These are phyloP conservation scores for Lithosia quadra DNA, from an alignment of 2,888 invertebrate species.

Conservation along the genomic window DNA sequence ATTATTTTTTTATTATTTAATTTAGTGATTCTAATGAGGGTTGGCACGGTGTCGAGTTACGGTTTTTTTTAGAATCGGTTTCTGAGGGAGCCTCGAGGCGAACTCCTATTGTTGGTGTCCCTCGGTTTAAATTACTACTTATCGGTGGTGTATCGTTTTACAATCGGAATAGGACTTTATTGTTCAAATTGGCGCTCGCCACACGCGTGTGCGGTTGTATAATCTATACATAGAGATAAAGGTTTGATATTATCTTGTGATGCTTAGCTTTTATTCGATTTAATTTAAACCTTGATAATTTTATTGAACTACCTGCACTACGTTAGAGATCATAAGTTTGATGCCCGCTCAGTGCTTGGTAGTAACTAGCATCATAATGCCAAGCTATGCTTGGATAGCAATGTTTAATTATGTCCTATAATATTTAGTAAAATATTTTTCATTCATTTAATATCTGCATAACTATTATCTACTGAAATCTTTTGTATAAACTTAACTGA, in stretches of 20 bases:
- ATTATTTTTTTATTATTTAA: slow-evolving; percentile 68
- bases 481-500: background rate
- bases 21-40: slow-evolving; percentile 75
- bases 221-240: slow-evolving; percentile 11
- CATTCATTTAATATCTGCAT: no score
- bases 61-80: slow-evolving; percentile 65
- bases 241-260: slow-evolving; percentile 4
- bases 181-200: slow-evolving; percentile 18
- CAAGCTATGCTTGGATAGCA: no score
- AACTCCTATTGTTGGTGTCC: slow-evolving; percentile 68
- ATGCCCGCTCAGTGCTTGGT: background rate
- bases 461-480: background rate
- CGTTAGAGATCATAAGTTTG: background rate
- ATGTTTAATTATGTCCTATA: no score
- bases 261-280: background rate
- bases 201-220: slow-evolving; percentile 19
- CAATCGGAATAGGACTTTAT: slow-evolving; percentile 62
- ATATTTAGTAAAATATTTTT: no score
- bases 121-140: slow-evolving; percentile 72
- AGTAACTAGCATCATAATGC: background rate
- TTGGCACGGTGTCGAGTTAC: slow-evolving; percentile 75
- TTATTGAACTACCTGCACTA: background rate
- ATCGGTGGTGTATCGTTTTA: slow-evolving; percentile 75
- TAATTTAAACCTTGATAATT: background rate
- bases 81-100: slow-evolving; percentile 66